Percentiles rank a stretch among this genome's conserved stretches.
These are phyloP conservation scores for Porites lutea DNA, from an alignment of 64 coral and sea anemone species.

Conservation along the genomic window DNA sequence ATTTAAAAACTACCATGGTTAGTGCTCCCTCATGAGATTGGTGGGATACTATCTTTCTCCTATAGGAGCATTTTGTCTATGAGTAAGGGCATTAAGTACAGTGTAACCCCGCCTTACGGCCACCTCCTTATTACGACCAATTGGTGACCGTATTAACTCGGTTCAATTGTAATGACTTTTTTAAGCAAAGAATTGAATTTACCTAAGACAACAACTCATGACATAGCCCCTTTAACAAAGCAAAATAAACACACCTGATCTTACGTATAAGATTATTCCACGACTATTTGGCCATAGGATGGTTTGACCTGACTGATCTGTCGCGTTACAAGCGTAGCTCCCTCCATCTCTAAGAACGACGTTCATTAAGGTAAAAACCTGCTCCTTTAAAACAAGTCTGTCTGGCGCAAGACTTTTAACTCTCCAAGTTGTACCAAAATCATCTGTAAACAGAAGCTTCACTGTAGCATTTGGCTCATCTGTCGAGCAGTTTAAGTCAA, in stretches of 20 bases:
- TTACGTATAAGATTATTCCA: not conserved
- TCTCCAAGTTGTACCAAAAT: not conserved
- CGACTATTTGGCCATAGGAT: not conserved
- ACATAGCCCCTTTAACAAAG: too few species aligned
- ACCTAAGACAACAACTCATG: too few species aligned
- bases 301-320: not conserved
- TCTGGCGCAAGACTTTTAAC: not conserved
- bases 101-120: too few species aligned
- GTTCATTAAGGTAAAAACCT: slow-evolving; percentile 17
- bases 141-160: too few species aligned
- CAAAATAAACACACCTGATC: not conserved
- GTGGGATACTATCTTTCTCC: too few species aligned
- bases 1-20: too few species aligned
- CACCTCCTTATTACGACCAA: too few species aligned
- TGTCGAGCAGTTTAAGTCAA: slow-evolving; percentile 29
- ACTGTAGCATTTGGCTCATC: slow-evolving; percentile 42
- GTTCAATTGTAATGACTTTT: too few species aligned
- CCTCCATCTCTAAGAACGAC: not conserved
- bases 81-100: too few species aligned
- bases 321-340: slow-evolving; percentile 1
- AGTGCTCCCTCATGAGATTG: too few species aligned
- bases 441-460: not conserved
- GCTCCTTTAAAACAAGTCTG: not conserved
- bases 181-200: too few species aligned
- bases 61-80: too few species aligned